phyloP scores from a whole-genome alignment of 2,888 invertebrate species.

The Trissolcus japonicus region DNA sequence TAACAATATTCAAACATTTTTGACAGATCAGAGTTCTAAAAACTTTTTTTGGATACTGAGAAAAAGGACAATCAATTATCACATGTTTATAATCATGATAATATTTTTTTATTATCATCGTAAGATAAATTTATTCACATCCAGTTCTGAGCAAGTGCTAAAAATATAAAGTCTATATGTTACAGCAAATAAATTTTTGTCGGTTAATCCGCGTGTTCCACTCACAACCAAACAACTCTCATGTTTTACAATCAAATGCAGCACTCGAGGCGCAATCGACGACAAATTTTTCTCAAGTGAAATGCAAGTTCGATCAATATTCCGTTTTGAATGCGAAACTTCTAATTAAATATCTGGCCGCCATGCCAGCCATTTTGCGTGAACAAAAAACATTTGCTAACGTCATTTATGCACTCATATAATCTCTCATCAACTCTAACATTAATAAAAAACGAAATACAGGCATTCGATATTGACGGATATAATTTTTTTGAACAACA shows the following conservation, averaged over 20 bases:
- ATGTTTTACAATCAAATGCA: conserved; percentile 32
- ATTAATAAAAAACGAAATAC: no score
- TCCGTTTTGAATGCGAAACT: not conserved
- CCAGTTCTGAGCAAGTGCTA: conserved; percentile 70
- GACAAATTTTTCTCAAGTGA: conserved; percentile 2
- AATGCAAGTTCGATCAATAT: not conserved
- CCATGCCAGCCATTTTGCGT: not conserved
- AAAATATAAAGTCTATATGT: conserved; percentile 58
- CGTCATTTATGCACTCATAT: no score
- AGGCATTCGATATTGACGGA: no score
- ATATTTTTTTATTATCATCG: conserved; percentile 42
- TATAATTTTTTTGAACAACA: no score
- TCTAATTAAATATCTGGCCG: not conserved
- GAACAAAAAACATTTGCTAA: no score
- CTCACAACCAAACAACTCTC: conserved; percentile 31
- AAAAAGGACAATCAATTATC: not conserved
- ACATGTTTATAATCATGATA: conserved; percentile 19
- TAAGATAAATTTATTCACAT: conserved; percentile 65
- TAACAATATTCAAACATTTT: no score
- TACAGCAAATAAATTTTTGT: conserved; percentile 59
- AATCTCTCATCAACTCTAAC: no score
- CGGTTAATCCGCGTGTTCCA: conserved; percentile 22
- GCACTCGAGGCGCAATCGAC: conserved; percentile 26
- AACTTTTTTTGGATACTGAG: no score
- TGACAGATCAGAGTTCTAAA: no score